Evolutionary conservation across 2,888 invertebrate species (phyloP).

Genomic region (Idaea dimidiata): DNA sequence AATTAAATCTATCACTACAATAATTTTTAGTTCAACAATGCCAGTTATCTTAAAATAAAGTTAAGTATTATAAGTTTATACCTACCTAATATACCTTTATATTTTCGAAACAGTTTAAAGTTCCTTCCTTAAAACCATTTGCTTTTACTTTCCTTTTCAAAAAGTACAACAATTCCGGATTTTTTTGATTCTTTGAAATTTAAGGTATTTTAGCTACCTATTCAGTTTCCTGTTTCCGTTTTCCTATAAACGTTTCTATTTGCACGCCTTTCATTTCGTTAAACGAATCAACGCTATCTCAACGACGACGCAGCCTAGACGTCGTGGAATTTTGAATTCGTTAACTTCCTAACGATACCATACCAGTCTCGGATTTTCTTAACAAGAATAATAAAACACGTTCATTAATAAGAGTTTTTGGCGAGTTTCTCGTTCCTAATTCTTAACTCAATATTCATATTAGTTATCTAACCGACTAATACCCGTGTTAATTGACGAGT

Average conservation of each 20-base stretch:
- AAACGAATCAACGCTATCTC: background rate
- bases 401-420: too few relatives aligned
- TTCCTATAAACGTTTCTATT: background rate
- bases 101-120: background rate
- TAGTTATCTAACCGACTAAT: too few relatives aligned
- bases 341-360: too few relatives aligned
- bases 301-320: background rate
- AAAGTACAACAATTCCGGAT: background rate
- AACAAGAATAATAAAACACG: too few relatives aligned
- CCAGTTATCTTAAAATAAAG: background rate
- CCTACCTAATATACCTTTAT: background rate
- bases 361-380: too few relatives aligned
- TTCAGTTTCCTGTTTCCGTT: conserved; percentile 6
- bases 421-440: too few relatives aligned
- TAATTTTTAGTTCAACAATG: too few relatives aligned
- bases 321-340: too few relatives aligned
- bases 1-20: too few relatives aligned
- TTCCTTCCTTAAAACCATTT: background rate
- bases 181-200: background rate
- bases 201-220: background rate
- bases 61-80: background rate
- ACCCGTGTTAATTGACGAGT: too few relatives aligned
- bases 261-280: background rate
- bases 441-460: too few relatives aligned
- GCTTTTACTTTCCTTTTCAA: background rate